phyloP scores from a whole-genome alignment of 2,797 vertebrate species.

The Hippocampus kuda region DNA sequence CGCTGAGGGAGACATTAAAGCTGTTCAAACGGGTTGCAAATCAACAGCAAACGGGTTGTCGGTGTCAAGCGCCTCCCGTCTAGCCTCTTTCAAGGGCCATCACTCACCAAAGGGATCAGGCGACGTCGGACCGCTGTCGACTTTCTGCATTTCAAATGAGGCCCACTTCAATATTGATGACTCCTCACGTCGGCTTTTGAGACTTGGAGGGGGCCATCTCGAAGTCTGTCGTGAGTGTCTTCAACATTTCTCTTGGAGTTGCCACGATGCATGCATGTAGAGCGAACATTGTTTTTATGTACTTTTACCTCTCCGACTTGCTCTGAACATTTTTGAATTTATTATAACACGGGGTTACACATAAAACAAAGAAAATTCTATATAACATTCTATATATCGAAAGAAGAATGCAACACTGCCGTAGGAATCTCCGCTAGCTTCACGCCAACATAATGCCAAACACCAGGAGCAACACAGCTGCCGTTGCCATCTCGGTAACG shows the following conservation, averaged over 20 bases:
- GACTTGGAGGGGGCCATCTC: slow-evolving; percentile 4
- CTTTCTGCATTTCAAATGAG: slow-evolving; percentile 49
- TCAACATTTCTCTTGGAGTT: neutral
- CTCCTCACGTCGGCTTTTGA: slow-evolving; percentile 18
- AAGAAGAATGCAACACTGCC: no score
- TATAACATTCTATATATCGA: no score
- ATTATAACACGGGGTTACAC: neutral
- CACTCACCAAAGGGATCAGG: slow-evolving; percentile 24
- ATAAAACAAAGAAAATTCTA: neutral
- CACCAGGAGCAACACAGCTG: no score
- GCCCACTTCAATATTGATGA: slow-evolving; percentile 52
- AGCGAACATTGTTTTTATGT: no score
- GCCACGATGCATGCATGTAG: neutral
- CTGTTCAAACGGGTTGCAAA: neutral
- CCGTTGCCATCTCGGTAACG: no score
- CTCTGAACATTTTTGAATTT: neutral
- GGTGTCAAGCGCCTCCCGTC: slow-evolving; percentile 6
- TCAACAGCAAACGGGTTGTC: neutral
- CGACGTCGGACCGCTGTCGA: slow-evolving; percentile 41
- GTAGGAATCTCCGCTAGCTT: no score
- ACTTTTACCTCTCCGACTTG: neutral
- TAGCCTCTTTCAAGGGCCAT: slow-evolving; percentile 25
- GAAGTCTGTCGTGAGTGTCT: neutral
- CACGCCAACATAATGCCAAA: no score
- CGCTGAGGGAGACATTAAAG: neutral